A percentile compares a stretch with the other conserved stretches of the same genome.
These are phyloP conservation scores for Acipenser ruthenus DNA, from an alignment of 2,797 vertebrate genomes.

Conservation along the genomic window DNA sequence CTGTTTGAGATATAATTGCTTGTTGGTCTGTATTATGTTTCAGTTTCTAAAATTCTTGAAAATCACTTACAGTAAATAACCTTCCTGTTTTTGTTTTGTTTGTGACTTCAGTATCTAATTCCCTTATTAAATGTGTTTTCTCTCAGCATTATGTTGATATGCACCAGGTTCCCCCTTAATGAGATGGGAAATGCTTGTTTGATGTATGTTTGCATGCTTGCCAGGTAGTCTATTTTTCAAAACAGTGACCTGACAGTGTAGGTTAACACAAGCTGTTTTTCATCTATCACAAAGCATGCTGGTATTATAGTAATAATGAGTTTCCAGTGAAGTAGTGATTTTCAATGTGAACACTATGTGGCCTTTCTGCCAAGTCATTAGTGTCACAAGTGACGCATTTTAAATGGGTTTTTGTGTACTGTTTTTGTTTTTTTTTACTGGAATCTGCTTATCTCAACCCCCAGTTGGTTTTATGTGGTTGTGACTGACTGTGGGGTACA, in stretches of 20 bases:
- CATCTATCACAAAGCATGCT: not conserved
- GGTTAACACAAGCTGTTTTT: constrained; percentile 2
- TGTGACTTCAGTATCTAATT: too few relatives aligned
- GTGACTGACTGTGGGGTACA: too few relatives aligned
- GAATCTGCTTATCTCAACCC: too few relatives aligned
- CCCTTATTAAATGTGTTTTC: not conserved
- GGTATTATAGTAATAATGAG: constrained; percentile 7
- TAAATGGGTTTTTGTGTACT: too few relatives aligned
- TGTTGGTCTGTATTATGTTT: too few relatives aligned
- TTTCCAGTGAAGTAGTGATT: constrained; percentile 3
- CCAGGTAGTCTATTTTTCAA: not conserved
- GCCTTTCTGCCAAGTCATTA: constrained; percentile 1
- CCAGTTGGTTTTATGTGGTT: too few relatives aligned
- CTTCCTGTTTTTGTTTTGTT: too few relatives aligned
- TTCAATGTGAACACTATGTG: constrained; percentile 1
- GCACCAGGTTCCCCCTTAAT: not conserved
- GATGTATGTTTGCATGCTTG: not conserved
- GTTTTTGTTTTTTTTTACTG: too few relatives aligned
- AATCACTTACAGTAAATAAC: too few relatives aligned
- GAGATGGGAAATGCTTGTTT: not conserved
- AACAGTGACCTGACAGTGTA: constrained; percentile 6
- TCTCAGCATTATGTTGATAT: not conserved
- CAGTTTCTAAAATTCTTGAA: too few relatives aligned
- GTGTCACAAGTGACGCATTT: too few relatives aligned
- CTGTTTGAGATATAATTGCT: too few relatives aligned